Evolutionary conservation across 2,888 invertebrate genomes (phyloP), one percentile per base, ranked within the genome.

Genomic region (Drosophila mimica): DNA sequence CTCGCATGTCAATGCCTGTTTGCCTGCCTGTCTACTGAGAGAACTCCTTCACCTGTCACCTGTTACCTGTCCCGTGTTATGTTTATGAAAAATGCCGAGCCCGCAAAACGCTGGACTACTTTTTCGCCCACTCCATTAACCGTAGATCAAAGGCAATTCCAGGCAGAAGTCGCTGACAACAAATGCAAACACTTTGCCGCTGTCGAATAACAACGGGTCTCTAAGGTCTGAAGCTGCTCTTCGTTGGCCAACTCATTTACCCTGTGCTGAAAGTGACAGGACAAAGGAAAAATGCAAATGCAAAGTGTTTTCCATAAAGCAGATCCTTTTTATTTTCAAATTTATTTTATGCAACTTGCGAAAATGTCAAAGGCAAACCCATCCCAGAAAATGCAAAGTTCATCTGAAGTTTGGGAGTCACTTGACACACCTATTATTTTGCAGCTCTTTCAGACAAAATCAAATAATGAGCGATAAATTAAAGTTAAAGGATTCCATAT

Each of bases 341-440:
- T 90, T 90, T 90, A 88, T 90, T 90, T 88, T 86, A 86, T 88
- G 90, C 87, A 86, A 76, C 71, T 83, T 86, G 79, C 70, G 53
- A 78, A 81, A 74, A 86, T 82, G 84, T 90, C 90, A 87, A 87
- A 87, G 88, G 80, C 85, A 43, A 56, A 25, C 36, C 49, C n/a
- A 36, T 30, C 59, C 70, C 51, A n/a, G 30, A 46, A 58, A 52
- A 48, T 57, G 38, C 56, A 52, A 66, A 62, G 59, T 4, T 25
- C 65, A 52, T 8, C 58, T 43, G 49, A 40, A 46, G 40, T 7
- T 40, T 17, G 33, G 17, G n/a, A 28, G 30, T 48, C 51, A 59
- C 74, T 74, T 79, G 70, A 66, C 65, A 57, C 40, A 31, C 38
- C 33, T 28, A 13, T 4, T 25, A 46, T 51, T 15, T n/a, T 28